These are phyloP conservation scores for Tonatia bakeri DNA, from an alignment of 2,113 vertebrate species.

Conservation along the genomic window DNA sequence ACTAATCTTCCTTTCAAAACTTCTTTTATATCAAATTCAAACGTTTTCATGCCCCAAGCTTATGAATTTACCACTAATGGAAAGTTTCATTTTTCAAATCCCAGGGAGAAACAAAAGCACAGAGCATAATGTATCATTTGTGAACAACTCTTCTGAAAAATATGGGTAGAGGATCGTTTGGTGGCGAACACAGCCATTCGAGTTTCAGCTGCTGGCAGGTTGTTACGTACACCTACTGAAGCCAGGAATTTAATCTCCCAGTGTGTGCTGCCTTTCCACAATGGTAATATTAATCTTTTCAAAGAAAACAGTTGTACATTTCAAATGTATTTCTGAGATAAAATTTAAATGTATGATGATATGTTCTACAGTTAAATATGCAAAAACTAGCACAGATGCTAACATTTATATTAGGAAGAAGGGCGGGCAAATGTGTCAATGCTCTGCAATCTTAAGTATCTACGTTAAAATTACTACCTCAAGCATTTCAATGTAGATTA, in stretches of 20 bases:
- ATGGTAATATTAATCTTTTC: conserved; percentile 14
- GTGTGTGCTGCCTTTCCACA: background rate
- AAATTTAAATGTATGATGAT: background rate
- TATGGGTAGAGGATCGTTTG: background rate
- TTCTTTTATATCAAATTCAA: conserved; percentile 56
- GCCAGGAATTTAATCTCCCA: conserved; percentile 25
- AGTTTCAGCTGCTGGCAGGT: background rate
- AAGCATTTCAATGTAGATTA: no score
- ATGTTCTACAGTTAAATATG: background rate
- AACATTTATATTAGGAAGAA: no score
- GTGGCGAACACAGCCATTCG: background rate
- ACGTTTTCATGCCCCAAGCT: conserved; percentile 36
- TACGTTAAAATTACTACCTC: no score
- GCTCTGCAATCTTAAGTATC: no score
- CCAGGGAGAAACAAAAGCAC: conserved; percentile 18
- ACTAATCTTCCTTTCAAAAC: conserved; percentile 64
- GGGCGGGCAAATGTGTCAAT: no score
- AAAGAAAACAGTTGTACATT: conserved; percentile 4
- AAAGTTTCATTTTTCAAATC: conserved; percentile 44
- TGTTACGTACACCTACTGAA: background rate
- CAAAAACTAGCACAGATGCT: background rate
- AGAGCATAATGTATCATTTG: background rate
- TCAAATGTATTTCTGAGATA: background rate
- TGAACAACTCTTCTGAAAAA: background rate
- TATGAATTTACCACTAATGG: conserved; percentile 33